Conservation (phyloP, 2,888 invertebrate species). For the Drosophila formosana region DNA sequence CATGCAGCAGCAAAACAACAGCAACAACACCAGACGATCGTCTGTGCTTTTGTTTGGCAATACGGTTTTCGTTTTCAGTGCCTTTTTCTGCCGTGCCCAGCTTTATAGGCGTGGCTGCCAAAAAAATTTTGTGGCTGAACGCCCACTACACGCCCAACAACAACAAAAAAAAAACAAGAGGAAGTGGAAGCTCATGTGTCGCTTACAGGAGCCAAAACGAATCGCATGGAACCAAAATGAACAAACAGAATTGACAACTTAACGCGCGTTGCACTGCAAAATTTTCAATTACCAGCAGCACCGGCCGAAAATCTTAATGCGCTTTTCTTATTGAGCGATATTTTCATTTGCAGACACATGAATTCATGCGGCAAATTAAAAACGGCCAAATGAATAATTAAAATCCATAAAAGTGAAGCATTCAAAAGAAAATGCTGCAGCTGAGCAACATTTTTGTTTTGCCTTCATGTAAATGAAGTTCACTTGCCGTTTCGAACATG, state of each 20-base stretch:
- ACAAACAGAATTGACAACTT: slow-evolving; percentile 37
- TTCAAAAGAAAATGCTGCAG: slow-evolving; percentile 5
- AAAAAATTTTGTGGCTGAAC: slow-evolving; percentile 47
- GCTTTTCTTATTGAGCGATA: slow-evolving; percentile 46
- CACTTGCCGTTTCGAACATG: neutral
- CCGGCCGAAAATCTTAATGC: slow-evolving; percentile 40
- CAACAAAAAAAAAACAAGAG: neutral
- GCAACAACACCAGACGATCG: slow-evolving; percentile 54
- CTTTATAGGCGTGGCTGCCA: slow-evolving; percentile 38
- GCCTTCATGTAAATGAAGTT: slow-evolving; percentile 8
- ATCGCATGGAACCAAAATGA: slow-evolving; percentile 5
- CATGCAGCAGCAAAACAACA: slow-evolving; percentile 27
- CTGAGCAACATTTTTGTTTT: neutral
- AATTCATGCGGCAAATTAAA: slow-evolving; percentile 46
- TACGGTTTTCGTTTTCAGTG: slow-evolving; percentile 10
- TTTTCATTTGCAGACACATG: slow-evolving; percentile 34
- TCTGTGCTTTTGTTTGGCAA: slow-evolving; percentile 59
- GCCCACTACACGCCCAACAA: neutral
- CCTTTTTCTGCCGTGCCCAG: neutral
- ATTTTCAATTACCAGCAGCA: slow-evolving; percentile 45
- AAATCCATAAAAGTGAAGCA: slow-evolving; percentile 25
- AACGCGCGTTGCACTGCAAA: slow-evolving; percentile 33
- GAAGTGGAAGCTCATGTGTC: slow-evolving; percentile 41
- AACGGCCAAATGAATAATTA: slow-evolving; percentile 46
- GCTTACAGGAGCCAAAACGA: slow-evolving; percentile 34